Evolutionary conservation across 2,113 vertebrate species (phyloP), one percentile per base, ranked within the genome.

Genomic region (Stercorarius parasiticus): DNA sequence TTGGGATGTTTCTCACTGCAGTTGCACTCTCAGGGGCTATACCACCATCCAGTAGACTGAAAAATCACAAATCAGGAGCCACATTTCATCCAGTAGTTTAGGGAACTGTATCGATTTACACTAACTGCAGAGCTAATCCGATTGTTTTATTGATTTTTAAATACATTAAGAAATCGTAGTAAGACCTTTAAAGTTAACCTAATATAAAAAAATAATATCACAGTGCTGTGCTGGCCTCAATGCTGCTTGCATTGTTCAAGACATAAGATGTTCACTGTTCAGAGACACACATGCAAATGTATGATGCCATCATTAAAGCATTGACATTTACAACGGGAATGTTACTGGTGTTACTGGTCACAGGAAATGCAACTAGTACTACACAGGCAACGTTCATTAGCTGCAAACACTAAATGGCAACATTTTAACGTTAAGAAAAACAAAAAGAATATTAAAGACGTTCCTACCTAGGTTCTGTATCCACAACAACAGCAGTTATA

Each of bases 401-500:
- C 73, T 65, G 26, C 15, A 85, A 82, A 65, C n/a, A 58, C 4
- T 22, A 73, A 69, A 45, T 25, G 23, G 3, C 14, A 86, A 80
- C 32, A 47, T 45, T 82, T 25, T 49, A 86, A 52, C 25, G 22
- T 45, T 66, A 90, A 94, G 53, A 65, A 11, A 86, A 72, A 85
- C 5, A 94, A 81, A 94, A 88, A 82, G 3, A 92, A 76, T 69
- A 67, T 85, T 20, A n/a, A 91, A 94, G 88, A 91, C 7, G 6
- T 67, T 95, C 98, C 93, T 98, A 98, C 98, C 98, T 97, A 96
- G 42, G 55, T 82, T 94, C 61, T 67, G 88, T 88, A 71, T 95
- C 91, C 93, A 67, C 82, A 59, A 67, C 40, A 82, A 26, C 66
- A 84, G 76, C 64, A 53, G 64, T 52, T 82, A 43, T 5, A 42